Percentiles rank a stretch among this genome's conserved stretches.
Conservation (phyloP, 2,797 vertebrate species). For the Chelon auratus region DNA sequence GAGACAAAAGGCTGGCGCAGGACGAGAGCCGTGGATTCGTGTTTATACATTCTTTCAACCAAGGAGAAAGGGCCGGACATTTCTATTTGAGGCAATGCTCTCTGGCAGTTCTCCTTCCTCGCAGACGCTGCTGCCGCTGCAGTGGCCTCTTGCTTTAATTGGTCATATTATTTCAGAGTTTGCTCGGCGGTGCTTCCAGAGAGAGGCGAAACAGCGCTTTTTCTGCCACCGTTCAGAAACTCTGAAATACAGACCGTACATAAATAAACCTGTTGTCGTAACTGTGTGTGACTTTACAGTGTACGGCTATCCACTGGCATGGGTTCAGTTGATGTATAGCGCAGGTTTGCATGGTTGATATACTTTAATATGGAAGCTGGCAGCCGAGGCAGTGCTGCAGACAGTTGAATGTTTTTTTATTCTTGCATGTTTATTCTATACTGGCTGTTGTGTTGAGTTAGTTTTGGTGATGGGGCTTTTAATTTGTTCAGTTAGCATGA, state of each 20-base stretch:
- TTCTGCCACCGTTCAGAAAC: constrained; percentile 61
- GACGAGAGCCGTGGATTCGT: constrained; percentile 53
- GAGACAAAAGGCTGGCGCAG: constrained; percentile 69
- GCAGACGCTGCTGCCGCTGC: constrained; percentile 46
- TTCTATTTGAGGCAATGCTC: constrained; percentile 64
- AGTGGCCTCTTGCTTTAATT: constrained; percentile 49
- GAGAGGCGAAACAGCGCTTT: constrained; percentile 9
- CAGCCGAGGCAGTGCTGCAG: constrained; percentile 30
- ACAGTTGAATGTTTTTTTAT: constrained; percentile 37
- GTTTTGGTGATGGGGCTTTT: constrained; percentile 54
- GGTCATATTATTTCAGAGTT: constrained; percentile 76
- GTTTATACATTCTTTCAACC: constrained; percentile 62
- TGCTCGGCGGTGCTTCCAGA: constrained; percentile 53
- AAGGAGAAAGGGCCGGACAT: constrained; percentile 45
- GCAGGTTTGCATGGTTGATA: constrained; percentile 70
- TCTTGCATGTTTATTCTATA: constrained; percentile 73
- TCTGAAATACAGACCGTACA: constrained; percentile 70
- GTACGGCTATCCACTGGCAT: constrained; percentile 66
- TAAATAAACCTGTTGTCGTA: constrained; percentile 12
- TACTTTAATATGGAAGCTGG: constrained; percentile 17
- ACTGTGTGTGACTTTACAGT: constrained; percentile 45
- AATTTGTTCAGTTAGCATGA: constrained; percentile 69
- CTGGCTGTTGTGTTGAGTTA: constrained; percentile 44
- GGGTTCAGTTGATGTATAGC: constrained; percentile 45
- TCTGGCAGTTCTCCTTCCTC: constrained; percentile 56